phyloP scores from a whole-genome alignment of 2,113 vertebrate species.

The Eonycteris spelaea region DNA sequence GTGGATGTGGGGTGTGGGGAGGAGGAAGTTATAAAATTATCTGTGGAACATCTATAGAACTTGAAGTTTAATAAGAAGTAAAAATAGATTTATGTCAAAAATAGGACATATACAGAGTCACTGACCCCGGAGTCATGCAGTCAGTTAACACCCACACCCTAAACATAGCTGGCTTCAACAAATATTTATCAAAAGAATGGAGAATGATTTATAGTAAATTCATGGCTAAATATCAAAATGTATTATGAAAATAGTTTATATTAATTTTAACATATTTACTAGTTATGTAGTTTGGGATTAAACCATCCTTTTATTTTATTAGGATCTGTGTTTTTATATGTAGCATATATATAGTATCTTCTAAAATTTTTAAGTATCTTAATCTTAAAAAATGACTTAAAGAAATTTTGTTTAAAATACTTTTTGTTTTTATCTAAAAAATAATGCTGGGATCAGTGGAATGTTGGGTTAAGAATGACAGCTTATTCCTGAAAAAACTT shows the following conservation, averaged over 20 bases:
- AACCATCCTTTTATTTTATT: neutral
- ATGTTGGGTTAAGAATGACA: constrained; percentile 72
- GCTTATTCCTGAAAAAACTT: constrained; percentile 56
- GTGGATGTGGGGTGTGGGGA: accelerated
- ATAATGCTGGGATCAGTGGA: constrained; percentile 13
- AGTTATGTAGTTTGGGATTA: neutral
- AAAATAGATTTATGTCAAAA: neutral
- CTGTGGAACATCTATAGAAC: neutral
- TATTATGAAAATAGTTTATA: neutral
- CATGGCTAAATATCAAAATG: neutral
- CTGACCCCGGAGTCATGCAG: neutral
- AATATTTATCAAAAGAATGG: neutral
- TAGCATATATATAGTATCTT: neutral
- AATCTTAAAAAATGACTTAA: neutral
- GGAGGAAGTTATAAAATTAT: neutral
- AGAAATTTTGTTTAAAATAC: neutral
- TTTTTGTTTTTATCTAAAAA: constrained; percentile 61
- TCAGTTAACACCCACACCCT: neutral
- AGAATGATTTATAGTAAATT: neutral
- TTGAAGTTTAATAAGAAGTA: neutral
- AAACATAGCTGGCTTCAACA: neutral
- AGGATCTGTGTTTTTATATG: neutral
- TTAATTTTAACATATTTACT: neutral
- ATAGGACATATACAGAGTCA: neutral
- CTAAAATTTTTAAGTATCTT: neutral